Base-by-base conservation (phyloP, 2,888 invertebrate species). In the Agrochola circellaris region DNA sequence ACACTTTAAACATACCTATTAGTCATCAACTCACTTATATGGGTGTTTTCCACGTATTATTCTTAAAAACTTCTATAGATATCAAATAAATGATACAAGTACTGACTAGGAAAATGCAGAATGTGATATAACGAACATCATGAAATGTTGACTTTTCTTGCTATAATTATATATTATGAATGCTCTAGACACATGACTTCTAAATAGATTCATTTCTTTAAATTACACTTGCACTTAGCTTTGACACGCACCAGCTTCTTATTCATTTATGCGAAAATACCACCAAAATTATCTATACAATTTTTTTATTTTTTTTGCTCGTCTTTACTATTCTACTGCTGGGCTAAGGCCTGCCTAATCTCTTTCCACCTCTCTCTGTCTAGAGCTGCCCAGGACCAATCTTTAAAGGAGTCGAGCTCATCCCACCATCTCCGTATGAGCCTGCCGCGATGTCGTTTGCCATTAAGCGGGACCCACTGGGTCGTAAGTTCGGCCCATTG, bases 181-280 rank as follows among this genome's bases (percentile, higher is more conserved):
- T 48, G n/a, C 56, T 73, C n/a, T 42, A 23, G 7, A 17, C 38
- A 73, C 38, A 38, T 38, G 54, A 54, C 11, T 34, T 15, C 45
- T 75, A 42, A 58, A 60, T 56, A 54, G 2, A 56, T 61, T 11
- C 20, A 8, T 26, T 7, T 62, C n/a, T 42, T 67, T n/a, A 54
- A 67, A 71, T 60, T 60, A 54, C 3, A 71, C 15, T 45, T 45
- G n/a, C 51, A 64, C 58, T 67, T 70, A 60, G 7, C 20, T 5
- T 30, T 77, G 69, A 66, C 61, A 66, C 20, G 78, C 23, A 30
- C 23, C 26, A 20, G 42, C 17, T 30, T 67, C 51, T 20, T 9
- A 48, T 62, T 70, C 15, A 67, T 62, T 70, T 45, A 45, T 45
- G 23, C 23, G 17, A 34, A 54, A 54, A n/a, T n/a, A 48, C 2